Evolutionary conservation across 2,888 invertebrate genomes (phyloP).

Genomic region (Agonopterix subpropinquella): DNA sequence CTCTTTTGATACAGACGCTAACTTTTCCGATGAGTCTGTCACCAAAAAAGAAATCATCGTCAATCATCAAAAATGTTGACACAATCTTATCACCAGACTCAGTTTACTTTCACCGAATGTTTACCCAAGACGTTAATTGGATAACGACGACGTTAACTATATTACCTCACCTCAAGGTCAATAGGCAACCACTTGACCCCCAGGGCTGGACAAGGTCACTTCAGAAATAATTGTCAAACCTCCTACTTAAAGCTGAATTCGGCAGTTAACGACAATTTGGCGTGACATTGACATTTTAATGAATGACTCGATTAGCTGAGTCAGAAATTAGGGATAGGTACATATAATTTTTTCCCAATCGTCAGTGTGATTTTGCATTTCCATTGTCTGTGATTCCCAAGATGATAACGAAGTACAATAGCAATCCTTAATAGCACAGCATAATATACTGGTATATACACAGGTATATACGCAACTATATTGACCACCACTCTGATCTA

Average conservation of each 20-base stretch:
- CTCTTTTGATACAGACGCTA: no score
- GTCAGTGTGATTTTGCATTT: neutral
- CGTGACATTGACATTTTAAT: conserved; percentile 22
- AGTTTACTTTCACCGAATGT: neutral
- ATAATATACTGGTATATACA: no score
- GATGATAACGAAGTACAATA: no score
- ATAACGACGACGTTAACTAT: conserved; percentile 6
- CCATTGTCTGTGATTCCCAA: no score
- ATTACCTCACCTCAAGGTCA: conserved; percentile 10
- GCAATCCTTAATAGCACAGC: no score
- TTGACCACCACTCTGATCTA: no score
- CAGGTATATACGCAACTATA: no score
- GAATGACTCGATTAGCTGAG: conserved; percentile 14
- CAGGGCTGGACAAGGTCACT: neutral
- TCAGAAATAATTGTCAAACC: conserved; percentile 6
- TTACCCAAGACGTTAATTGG: conserved; percentile 1
- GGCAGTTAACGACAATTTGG: conserved; percentile 9
- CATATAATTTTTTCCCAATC: conserved; percentile 10
- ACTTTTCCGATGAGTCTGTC: no score
- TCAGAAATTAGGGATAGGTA: conserved; percentile 1
- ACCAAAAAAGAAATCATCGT: neutral
- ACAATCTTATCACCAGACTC: neutral
- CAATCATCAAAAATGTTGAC: neutral
- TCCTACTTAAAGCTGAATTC: conserved; percentile 7
- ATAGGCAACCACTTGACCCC: conserved; percentile 2